Evolutionary conservation across 2,113 vertebrate species (phyloP).

Genomic region (Nansenia antarctica): DNA sequence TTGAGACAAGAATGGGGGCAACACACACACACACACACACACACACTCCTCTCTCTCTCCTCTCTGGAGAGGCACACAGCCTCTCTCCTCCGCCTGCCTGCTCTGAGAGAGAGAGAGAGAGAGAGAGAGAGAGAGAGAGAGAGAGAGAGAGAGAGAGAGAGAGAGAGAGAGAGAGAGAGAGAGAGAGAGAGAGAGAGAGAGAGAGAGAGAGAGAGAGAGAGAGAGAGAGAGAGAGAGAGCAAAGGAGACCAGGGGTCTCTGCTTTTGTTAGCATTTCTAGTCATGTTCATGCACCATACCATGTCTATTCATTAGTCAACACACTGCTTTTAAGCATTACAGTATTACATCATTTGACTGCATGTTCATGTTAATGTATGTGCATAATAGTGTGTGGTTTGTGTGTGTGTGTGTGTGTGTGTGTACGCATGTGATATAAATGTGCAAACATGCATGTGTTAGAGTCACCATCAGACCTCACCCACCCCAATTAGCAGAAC

Average conservation of each 20-base stretch:
- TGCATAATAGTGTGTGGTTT: conserved; percentile 26
- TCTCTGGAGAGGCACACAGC: background rate
- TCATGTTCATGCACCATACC: background rate
- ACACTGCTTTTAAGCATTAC: too few species aligned
- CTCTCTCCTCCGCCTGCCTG: background rate
- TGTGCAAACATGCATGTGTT: conserved; percentile 25
- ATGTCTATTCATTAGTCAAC: background rate
- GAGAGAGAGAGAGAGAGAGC: background rate
- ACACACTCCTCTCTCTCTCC: too few species aligned
- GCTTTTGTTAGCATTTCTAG: background rate
- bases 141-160: background rate
- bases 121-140: background rate
- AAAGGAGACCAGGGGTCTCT: too few species aligned
- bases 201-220: background rate
- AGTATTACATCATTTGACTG: too few species aligned
- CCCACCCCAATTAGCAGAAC: conserved; percentile 46
- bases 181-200: background rate
- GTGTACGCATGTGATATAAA: conserved; percentile 6
- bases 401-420: conserved; percentile 16
- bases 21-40: too few species aligned
- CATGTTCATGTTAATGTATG: background rate
- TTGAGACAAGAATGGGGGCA: conserved; percentile 7
- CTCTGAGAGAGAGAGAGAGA: background rate
- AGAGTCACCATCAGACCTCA: conserved; percentile 37
- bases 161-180: background rate